Conservation (phyloP, 2,888 invertebrate species). For the Sarcophaga subvicina region DNA sequence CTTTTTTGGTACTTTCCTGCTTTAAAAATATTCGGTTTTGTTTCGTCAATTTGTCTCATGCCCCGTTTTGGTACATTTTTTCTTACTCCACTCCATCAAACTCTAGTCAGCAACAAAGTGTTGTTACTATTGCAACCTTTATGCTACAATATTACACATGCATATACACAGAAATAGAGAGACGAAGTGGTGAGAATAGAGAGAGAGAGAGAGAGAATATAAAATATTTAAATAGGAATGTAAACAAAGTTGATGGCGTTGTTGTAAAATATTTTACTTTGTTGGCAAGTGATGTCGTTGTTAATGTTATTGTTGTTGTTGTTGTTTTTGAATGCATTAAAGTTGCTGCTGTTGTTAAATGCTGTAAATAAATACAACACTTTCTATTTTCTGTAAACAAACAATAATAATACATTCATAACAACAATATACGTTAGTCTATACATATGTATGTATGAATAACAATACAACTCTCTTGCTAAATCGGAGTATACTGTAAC, state of each 20-base stretch:
- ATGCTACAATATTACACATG: too few relatives aligned
- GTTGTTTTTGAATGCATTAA: conserved; percentile 7
- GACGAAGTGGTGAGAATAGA: neutral
- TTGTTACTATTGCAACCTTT: too few relatives aligned
- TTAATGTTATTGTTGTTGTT: conserved; percentile 6
- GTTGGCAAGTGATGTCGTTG: neutral
- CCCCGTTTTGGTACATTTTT: too few relatives aligned
- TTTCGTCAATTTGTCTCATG: too few relatives aligned
- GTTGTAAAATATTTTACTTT: neutral
- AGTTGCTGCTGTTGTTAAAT: conserved; percentile 56
- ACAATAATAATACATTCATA: neutral
- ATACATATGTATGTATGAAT: too few relatives aligned
- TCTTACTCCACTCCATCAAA: too few relatives aligned
- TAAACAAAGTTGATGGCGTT: neutral
- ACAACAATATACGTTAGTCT: neutral
- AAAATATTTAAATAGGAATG: neutral
- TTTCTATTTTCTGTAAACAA: conserved; percentile 56
- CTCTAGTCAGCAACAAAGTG: too few relatives aligned
- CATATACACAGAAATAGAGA: too few relatives aligned
- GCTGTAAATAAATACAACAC: conserved; percentile 56
- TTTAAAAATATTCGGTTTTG: too few relatives aligned
- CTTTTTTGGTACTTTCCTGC: too few relatives aligned
- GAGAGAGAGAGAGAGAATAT: neutral
- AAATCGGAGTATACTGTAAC: too few relatives aligned
- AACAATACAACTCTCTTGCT: too few relatives aligned